Conservation (phyloP, 2,888 invertebrate genomes). For the Agrochola lychnidis region DNA sequence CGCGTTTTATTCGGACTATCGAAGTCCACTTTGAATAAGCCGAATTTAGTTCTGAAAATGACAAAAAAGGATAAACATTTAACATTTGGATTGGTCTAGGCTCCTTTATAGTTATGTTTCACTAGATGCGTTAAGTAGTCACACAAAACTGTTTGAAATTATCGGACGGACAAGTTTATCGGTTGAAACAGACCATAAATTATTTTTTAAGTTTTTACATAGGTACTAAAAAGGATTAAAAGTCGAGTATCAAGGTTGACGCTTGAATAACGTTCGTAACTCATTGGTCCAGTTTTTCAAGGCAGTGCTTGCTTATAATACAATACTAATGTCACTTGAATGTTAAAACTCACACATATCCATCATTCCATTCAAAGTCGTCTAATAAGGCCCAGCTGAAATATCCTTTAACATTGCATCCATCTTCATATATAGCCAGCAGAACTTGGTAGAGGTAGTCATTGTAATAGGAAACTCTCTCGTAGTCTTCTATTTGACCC, state of each 20-base stretch:
- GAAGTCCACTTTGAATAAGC: conserved; percentile 86
- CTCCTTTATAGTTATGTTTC: background rate
- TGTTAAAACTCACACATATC: background rate
- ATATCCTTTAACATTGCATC: conserved; percentile 81
- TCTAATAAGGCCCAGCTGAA: conserved; percentile 73
- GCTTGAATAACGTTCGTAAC: background rate
- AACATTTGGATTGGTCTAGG: background rate
- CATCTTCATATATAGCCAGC: conserved; percentile 73
- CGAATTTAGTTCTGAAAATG: conserved; percentile 84
- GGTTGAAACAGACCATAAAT: too few relatives aligned
- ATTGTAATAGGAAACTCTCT: conserved; percentile 85
- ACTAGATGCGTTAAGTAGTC: background rate
- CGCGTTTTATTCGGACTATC: conserved; percentile 81
- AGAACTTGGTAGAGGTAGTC: conserved; percentile 73
- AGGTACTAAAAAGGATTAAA: too few relatives aligned
- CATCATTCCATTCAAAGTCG: conserved; percentile 74
- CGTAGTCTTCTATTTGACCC: conserved; percentile 73
- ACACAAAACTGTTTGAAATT: too few relatives aligned
- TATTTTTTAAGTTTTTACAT: too few relatives aligned
- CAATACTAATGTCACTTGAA: background rate
- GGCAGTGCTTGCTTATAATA: background rate
- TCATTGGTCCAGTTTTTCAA: background rate
- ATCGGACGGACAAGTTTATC: too few relatives aligned
- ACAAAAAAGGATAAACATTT: background rate
- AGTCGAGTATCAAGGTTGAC: background rate